phyloP scores from a whole-genome alignment of 2,113 vertebrate species.

The Melanostigma gelatinosum region DNA sequence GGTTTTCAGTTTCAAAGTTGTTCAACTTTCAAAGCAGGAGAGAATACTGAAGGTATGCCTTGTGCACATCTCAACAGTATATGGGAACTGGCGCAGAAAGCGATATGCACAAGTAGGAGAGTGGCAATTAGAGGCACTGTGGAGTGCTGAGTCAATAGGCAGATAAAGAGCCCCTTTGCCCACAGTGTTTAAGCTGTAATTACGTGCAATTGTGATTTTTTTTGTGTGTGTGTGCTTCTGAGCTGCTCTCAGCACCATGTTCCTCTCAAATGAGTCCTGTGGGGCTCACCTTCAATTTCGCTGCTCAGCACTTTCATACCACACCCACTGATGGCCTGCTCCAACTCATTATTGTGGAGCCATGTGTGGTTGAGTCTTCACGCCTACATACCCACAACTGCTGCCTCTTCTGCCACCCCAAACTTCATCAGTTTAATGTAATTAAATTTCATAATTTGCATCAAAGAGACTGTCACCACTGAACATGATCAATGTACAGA shows the following conservation, averaged over 20 bases:
- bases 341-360: slow-evolving; percentile 76
- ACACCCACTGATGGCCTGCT: slow-evolving; percentile 71
- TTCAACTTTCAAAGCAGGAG: slow-evolving; percentile 30
- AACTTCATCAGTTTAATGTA: slow-evolving; percentile 64
- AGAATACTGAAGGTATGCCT: slow-evolving; percentile 15
- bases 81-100: slow-evolving; percentile 51
- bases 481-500: slow-evolving; percentile 63
- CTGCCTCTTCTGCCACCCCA: slow-evolving; percentile 52
- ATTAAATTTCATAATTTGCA: slow-evolving; percentile 68
- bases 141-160: slow-evolving; percentile 72
- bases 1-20: slow-evolving; percentile 11
- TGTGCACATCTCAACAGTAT: slow-evolving; percentile 59
- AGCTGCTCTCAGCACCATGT: slow-evolving; percentile 67
- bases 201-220: slow-evolving; percentile 78
- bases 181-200: slow-evolving; percentile 75
- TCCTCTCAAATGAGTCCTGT: slow-evolving; percentile 75
- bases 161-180: slow-evolving; percentile 74
- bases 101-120: slow-evolving; percentile 60
- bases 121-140: slow-evolving; percentile 73
- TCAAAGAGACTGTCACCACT: slow-evolving; percentile 59
- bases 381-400: slow-evolving; percentile 62
- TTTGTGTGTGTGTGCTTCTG: slow-evolving; percentile 55
- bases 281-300: slow-evolving; percentile 77
- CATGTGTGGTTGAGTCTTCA: slow-evolving; percentile 65
- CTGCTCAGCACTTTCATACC: slow-evolving; percentile 79